Conservation (phyloP, 1,140 invertebrate genomes). For the Bombus vancouverensis region DNA sequence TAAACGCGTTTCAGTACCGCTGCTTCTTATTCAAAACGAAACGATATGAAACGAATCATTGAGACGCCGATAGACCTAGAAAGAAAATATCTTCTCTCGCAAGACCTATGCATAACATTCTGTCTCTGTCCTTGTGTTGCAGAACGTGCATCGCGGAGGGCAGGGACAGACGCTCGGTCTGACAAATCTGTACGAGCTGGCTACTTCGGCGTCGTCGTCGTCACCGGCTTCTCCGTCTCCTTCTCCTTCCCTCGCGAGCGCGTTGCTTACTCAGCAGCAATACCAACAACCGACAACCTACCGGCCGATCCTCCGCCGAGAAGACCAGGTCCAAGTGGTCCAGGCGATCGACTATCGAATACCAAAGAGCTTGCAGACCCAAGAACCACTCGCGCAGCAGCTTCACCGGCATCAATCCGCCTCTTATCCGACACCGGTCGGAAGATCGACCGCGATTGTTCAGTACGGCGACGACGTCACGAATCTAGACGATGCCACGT, state of each 20-base stretch:
- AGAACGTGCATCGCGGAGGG: constrained; percentile 80
- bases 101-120: constrained; percentile 63
- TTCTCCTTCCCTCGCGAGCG: constrained; percentile 41
- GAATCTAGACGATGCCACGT: constrained; percentile 39
- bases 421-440: constrained; percentile 47
- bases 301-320: constrained; percentile 71
- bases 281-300: constrained; percentile 78
- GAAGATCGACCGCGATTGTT: constrained; percentile 59
- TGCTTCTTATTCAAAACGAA: too few species aligned
- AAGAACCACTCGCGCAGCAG: constrained; percentile 62
- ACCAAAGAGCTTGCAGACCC: constrained; percentile 67
- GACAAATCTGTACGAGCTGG: constrained; percentile 69
- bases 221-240: constrained; percentile 54
- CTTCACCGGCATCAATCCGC: constrained; percentile 47
- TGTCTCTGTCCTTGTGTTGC: constrained; percentile 83
- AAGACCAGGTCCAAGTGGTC: constrained; percentile 75
- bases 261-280: constrained; percentile 71
- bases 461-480: constrained; percentile 21
- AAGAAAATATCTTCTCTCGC: background rate
- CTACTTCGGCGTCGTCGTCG: constrained; percentile 63
- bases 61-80: background rate
- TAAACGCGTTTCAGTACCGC: too few species aligned
- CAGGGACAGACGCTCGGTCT: constrained; percentile 76
- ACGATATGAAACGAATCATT: background rate
- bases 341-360: constrained; percentile 75